Base-by-base conservation (phyloP, 2,113 vertebrate species). In the Phocoena phocoena region DNA sequence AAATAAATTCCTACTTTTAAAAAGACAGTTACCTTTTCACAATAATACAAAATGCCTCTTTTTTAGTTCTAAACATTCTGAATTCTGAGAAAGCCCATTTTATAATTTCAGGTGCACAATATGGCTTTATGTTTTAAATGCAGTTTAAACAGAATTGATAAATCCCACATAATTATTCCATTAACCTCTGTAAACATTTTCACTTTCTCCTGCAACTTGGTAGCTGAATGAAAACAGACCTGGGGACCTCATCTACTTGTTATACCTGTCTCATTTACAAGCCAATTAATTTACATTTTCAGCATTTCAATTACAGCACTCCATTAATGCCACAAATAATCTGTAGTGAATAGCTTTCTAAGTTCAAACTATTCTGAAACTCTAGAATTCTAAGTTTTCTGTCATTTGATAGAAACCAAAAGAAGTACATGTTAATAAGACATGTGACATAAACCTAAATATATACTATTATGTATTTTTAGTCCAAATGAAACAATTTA, bases 251-350 rank as follows among this genome's bases (percentile, higher is more conserved):
- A 97, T 97, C 97, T 97, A 36, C 74, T 93, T 93, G 58, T 79
- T 91, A 95, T 91, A 90, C 93, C 26, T 93, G 58, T 94, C 73
- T 95, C 77, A 87, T 95, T 97, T 96, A 92, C 41, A 95, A 93
- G 58, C 9, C 91, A 95, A 97, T 98, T 97, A 97, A 97, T 96
- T 97, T 94, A 93, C 38, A 91, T 94, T 93, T 92, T 97, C 73
- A 95, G 50, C 50, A 93, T 92, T 97, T 96, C 92, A 97, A 93
- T 97, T 98, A 96, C 4, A 70, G 0, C 58, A 23, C 17, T 93
- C 63, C 23, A 62, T 96, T 94, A 96, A 92, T 90, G 68, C 14
- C 41, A 50, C 89, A 95, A 87, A 94, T 95, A 95, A 95, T 95
- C 79, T 83, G 68, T 70, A 93, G 33, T 62, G 38, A 93, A 89